These are phyloP conservation scores for Scrobipalpa costella DNA, from an alignment of 2,888 invertebrate genomes.

Conservation along the genomic window DNA sequence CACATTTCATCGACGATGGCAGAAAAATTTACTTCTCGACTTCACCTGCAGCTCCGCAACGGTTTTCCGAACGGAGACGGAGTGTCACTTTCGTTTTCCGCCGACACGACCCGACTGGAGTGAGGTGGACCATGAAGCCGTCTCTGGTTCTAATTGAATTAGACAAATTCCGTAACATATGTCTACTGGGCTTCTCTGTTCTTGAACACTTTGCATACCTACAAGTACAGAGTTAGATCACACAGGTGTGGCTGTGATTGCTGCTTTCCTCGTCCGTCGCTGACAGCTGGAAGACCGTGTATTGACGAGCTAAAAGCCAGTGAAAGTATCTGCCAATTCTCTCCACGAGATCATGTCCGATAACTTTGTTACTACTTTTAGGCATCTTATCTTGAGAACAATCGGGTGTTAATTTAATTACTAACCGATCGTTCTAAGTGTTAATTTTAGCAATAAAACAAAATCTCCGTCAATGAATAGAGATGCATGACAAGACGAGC, in stretches of 20 bases:
- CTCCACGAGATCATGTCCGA: conserved; percentile 53
- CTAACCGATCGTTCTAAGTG: conserved; percentile 47
- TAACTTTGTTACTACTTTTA: conserved; percentile 54
- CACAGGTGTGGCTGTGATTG: conserved; percentile 32
- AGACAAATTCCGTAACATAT: conserved; percentile 58
- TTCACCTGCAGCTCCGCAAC: conserved; percentile 26
- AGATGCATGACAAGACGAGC: conserved; percentile 35
- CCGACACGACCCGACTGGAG: conserved; percentile 39
- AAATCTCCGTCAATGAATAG: conserved; percentile 38
- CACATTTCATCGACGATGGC: conserved; percentile 66
- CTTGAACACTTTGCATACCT: conserved; percentile 35
- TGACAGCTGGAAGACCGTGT: conserved; percentile 35
- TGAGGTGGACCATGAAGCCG: conserved; percentile 48
- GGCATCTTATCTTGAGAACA: conserved; percentile 57
- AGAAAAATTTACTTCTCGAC: conserved; percentile 44
- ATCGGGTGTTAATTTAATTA: conserved; percentile 63
- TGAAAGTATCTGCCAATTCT: conserved; percentile 64
- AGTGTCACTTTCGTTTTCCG: conserved; percentile 39
- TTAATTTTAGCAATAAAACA: conserved; percentile 48
- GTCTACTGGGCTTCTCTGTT: conserved; percentile 54
- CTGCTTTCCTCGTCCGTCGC: conserved; percentile 37
- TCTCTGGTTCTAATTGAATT: conserved; percentile 67
- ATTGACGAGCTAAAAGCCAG: conserved; percentile 56
- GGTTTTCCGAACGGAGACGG: conserved; percentile 32
- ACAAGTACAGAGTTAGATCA: conserved; percentile 29